A percentile compares a stretch with the other conserved stretches of the same genome.
Evolutionary conservation across 2,113 vertebrate genomes (phyloP).

Genomic region (Festucalex cinctus): DNA sequence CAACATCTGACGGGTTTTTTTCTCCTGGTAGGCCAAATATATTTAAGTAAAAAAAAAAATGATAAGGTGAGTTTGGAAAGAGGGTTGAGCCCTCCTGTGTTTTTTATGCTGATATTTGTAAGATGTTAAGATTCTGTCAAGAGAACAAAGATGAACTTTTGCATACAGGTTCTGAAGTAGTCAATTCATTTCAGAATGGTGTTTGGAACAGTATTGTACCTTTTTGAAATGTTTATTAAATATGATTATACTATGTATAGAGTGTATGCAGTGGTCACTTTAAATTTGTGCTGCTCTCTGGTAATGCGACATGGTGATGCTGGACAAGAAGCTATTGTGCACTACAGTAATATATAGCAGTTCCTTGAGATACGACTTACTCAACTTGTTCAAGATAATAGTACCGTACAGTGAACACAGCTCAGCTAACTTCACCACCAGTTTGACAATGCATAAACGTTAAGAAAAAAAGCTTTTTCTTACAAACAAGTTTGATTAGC

Average conservation of each 20-base stretch:
- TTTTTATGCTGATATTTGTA: slow-evolving; percentile 1
- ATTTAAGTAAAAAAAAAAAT: background rate
- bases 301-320: slow-evolving; percentile 16
- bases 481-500: too few relatives aligned
- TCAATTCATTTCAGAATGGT: background rate
- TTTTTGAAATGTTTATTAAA: slow-evolving; percentile 74
- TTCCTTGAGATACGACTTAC: too few relatives aligned
- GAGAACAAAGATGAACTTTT: background rate
- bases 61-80: background rate
- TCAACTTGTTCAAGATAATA: too few relatives aligned
- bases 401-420: too few relatives aligned
- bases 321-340: background rate
- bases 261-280: slow-evolving; percentile 11
- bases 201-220: slow-evolving; percentile 64
- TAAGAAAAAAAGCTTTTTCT: too few relatives aligned
- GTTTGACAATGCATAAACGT: too few relatives aligned
- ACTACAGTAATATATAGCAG: too few relatives aligned
- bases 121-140: background rate
- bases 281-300: slow-evolving; percentile 41
- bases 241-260: slow-evolving; percentile 31
- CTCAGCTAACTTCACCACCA: too few relatives aligned
- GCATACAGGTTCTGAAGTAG: background rate
- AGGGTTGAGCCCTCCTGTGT: background rate
- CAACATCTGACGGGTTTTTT: background rate
- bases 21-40: slow-evolving; percentile 23